Evolutionary conservation across 2,113 vertebrate genomes (phyloP).

Genomic region (Protomyctophum bolini): DNA sequence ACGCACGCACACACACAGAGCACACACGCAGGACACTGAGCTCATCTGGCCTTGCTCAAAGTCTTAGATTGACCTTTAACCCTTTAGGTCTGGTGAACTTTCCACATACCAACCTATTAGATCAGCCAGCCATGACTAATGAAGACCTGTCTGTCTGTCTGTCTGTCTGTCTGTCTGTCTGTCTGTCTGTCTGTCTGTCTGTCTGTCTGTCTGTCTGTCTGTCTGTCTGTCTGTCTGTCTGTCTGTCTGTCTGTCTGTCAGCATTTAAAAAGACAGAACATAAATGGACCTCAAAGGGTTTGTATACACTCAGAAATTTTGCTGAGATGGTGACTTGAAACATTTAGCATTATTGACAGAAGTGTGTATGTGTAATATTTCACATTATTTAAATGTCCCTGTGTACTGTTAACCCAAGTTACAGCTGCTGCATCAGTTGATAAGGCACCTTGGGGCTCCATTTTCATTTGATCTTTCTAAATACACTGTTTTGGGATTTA

Average conservation of each 20-base stretch:
- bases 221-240: constrained; percentile 9
- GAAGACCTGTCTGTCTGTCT: constrained; percentile 10
- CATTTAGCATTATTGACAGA: no score
- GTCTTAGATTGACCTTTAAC: constrained; percentile 37
- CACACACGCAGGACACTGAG: constrained; percentile 5
- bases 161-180: constrained; percentile 4
- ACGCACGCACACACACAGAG: background rate
- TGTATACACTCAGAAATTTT: no score
- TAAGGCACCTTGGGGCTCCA: no score
- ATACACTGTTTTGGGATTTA: no score
- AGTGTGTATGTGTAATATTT: no score
- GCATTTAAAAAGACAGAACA: no score
- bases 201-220: constrained; percentile 6
- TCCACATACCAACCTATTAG: constrained; percentile 20
- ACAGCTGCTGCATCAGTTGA: no score
- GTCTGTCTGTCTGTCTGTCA: background rate
- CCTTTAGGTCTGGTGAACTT: constrained; percentile 16
- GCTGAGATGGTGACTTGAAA: no score
- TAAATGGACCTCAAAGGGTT: background rate
- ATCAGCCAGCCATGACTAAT: constrained; percentile 5
- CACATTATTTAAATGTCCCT: no score
- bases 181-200: constrained; percentile 9
- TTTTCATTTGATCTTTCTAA: no score
- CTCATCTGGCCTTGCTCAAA: constrained; percentile 30
- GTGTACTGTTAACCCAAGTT: no score